A percentile compares a stretch with the other conserved stretches of the same genome.
These are phyloP conservation scores for Zeuzera pyrina DNA, from an alignment of 2,888 invertebrate species.

Conservation along the genomic window DNA sequence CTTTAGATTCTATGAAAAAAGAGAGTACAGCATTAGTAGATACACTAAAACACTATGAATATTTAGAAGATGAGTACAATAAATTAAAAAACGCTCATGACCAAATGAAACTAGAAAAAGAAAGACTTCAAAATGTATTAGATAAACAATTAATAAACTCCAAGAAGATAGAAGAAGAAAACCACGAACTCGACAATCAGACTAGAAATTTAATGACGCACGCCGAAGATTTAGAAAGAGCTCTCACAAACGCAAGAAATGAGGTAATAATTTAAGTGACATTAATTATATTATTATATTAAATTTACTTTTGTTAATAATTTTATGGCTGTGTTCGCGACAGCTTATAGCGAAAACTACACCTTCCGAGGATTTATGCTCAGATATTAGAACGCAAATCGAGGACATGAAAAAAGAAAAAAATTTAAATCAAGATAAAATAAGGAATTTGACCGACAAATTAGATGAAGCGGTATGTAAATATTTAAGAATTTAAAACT, in stretches of 20 bases:
- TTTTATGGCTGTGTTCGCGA: too few species aligned
- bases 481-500: background rate
- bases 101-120: slow-evolving; percentile 31
- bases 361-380: slow-evolving; percentile 17
- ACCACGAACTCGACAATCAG: slow-evolving; percentile 29
- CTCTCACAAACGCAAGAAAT: slow-evolving; percentile 34
- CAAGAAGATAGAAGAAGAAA: slow-evolving; percentile 31
- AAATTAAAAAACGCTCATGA: slow-evolving; percentile 28
- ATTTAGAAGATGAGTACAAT: slow-evolving; percentile 30
- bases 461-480: slow-evolving; percentile 43
- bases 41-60: slow-evolving; percentile 33
- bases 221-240: slow-evolving; percentile 41
- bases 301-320: too few species aligned
- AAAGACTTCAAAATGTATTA: slow-evolving; percentile 32
- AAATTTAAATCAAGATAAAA: slow-evolving; percentile 29
- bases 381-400: slow-evolving; percentile 35
- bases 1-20: slow-evolving; percentile 27
- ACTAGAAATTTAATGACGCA: slow-evolving; percentile 31
- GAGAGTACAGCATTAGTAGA: slow-evolving; percentile 34
- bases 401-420: slow-evolving; percentile 45
- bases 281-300: too few species aligned
- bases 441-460: slow-evolving; percentile 37
- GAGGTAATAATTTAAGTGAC: slow-evolving; percentile 34
- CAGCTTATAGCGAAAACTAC: slow-evolving; percentile 15
- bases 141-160: slow-evolving; percentile 24